These are phyloP conservation scores for Andrena minutula DNA, from an alignment of 2,888 invertebrate genomes.

Conservation along the genomic window DNA sequence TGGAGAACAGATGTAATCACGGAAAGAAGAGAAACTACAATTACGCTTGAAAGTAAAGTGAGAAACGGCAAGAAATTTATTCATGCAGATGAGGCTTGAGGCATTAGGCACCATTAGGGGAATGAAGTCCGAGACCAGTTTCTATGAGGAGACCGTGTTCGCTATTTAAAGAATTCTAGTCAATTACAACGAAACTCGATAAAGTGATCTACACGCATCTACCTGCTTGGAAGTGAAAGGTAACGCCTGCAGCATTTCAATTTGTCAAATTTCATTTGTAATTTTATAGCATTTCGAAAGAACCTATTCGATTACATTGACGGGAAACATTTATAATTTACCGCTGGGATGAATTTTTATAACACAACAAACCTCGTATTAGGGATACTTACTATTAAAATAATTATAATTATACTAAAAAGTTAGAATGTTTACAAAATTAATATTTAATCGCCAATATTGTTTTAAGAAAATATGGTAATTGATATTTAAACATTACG, in stretches of 20 bases:
- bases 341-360: neutral
- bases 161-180: neutral
- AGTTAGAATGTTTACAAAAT: too few species aligned
- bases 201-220: neutral
- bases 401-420: neutral
- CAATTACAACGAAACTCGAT: neutral
- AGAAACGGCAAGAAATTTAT: neutral
- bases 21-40: neutral
- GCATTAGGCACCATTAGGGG: neutral
- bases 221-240: neutral
- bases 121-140: neutral
- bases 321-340: neutral
- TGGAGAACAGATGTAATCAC: neutral
- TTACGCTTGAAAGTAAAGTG: neutral
- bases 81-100: constrained; percentile 2
- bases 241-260: neutral
- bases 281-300: neutral
- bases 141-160: neutral
- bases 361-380: neutral
- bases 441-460: too few species aligned
- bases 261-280: neutral
- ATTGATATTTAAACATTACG: too few species aligned
- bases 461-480: too few species aligned
- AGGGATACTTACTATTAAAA: too few species aligned
- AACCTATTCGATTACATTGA: neutral